phyloP scores from a whole-genome alignment of 2,113 vertebrate genomes.

The Pungitius pungitius region DNA sequence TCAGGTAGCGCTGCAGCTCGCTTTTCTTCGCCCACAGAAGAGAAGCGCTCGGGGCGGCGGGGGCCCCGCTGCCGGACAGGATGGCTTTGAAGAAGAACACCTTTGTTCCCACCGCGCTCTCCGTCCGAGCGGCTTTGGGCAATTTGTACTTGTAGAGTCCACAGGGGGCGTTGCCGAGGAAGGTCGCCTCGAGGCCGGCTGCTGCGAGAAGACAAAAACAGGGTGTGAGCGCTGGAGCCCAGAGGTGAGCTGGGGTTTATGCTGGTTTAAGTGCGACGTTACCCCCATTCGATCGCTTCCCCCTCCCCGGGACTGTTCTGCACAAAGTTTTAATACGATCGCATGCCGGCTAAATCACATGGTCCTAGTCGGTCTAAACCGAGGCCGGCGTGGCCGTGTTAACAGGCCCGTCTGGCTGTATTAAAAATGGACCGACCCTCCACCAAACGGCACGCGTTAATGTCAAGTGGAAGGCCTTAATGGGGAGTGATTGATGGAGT shows the following conservation, averaged over 20 bases:
- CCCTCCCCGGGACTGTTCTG: slow-evolving; percentile 5
- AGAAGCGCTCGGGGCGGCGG: slow-evolving; percentile 40
- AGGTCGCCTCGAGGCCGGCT: slow-evolving; percentile 82
- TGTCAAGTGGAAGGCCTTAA: slow-evolving; percentile 49
- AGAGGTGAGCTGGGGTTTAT: slow-evolving; percentile 21
- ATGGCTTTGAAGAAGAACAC: slow-evolving; percentile 98
- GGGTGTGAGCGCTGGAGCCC: slow-evolving; percentile 13
- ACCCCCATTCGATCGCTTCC: slow-evolving; percentile 4
- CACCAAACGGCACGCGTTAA: slow-evolving; percentile 21
- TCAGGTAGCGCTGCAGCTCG: slow-evolving; percentile 89
- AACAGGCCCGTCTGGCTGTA: slow-evolving; percentile 12
- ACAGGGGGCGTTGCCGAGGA: slow-evolving; percentile 91
- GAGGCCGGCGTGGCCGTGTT: slow-evolving; percentile 11
- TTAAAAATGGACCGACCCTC: slow-evolving; percentile 55
- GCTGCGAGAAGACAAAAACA: slow-evolving; percentile 70
- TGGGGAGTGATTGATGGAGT: slow-evolving; percentile 53
- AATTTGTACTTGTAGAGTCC: slow-evolving; percentile 97
- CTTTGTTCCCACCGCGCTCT: slow-evolving; percentile 84
- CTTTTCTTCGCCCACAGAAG: slow-evolving; percentile 88
- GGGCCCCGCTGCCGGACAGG: slow-evolving; percentile 72
- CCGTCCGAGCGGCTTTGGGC: slow-evolving; percentile 82
- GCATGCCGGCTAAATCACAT: slow-evolving; percentile 35
- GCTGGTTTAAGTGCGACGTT: slow-evolving; percentile 14
- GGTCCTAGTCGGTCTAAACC: slow-evolving; percentile 21
- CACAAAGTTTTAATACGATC: slow-evolving; percentile 50